phyloP scores from a whole-genome alignment of 2,888 invertebrate genomes.

The Bimastos eiseni region DNA sequence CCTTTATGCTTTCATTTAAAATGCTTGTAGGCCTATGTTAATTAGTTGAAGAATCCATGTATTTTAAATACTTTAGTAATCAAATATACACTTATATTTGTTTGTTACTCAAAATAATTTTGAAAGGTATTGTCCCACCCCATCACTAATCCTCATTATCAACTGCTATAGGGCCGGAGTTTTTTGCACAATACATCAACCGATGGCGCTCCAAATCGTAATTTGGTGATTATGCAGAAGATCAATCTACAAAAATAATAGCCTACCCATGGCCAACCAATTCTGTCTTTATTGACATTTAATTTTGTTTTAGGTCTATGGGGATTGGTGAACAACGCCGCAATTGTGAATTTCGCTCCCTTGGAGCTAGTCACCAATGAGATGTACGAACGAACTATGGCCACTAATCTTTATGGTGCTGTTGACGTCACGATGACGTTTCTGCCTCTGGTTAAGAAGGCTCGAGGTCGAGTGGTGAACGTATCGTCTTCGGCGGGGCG shows the following conservation, averaged over 20 bases:
- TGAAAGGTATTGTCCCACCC: too few relatives aligned
- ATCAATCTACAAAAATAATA: neutral
- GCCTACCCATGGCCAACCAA: neutral
- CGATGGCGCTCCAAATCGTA: too few relatives aligned
- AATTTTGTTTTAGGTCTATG: neutral
- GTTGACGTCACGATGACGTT: conserved; percentile 20
- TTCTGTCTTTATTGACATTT: neutral
- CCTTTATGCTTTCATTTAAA: too few relatives aligned
- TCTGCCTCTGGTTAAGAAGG: neutral
- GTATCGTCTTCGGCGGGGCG: neutral
- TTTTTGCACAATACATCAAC: too few relatives aligned
- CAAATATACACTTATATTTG: too few relatives aligned
- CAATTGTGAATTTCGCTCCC: neutral
- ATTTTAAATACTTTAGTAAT: too few relatives aligned
- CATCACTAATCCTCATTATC: too few relatives aligned
- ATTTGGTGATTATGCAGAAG: too few relatives aligned
- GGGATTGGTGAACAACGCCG: conserved; percentile 22
- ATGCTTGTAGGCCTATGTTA: too few relatives aligned
- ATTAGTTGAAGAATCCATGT: too few relatives aligned
- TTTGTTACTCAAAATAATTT: too few relatives aligned
- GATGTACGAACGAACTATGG: neutral
- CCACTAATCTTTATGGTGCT: neutral
- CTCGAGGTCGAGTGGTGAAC: neutral
- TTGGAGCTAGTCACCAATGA: neutral
- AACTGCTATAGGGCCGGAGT: too few relatives aligned